These are phyloP conservation scores for Agrilus cyanescens DNA, from an alignment of 2,888 invertebrate genomes.

Conservation along the genomic window DNA sequence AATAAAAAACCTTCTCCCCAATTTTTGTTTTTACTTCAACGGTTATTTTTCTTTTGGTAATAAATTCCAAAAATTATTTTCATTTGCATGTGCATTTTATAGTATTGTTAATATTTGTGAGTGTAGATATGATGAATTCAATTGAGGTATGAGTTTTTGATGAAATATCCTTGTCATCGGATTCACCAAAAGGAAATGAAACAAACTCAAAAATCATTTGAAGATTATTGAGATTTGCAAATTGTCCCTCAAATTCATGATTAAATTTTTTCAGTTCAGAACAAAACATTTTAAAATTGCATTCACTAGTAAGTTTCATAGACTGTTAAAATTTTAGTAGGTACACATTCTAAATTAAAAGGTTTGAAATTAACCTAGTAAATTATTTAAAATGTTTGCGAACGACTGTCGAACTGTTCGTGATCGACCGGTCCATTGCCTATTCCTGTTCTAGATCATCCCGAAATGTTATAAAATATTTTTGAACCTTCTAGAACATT, in stretches of 20 bases:
- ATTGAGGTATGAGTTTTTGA: slow-evolving; percentile 12
- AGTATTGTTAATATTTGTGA: slow-evolving; percentile 12
- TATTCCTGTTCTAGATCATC: too few species aligned
- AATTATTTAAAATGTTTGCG: too few species aligned
- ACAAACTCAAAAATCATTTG: slow-evolving; percentile 8
- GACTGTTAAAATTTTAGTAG: too few species aligned
- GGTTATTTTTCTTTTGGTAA: too few species aligned
- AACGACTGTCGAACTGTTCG: too few species aligned
- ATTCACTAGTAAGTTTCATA: slow-evolving; percentile 5
- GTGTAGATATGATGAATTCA: slow-evolving; percentile 11
- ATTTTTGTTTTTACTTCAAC: too few species aligned
- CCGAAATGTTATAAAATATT: too few species aligned
- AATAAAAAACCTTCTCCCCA: too few species aligned
- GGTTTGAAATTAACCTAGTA: too few species aligned
- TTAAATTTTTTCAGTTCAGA: slow-evolving; percentile 5
- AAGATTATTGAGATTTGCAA: slow-evolving; percentile 7
- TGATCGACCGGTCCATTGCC: too few species aligned
- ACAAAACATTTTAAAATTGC: slow-evolving; percentile 5
- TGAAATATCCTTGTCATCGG: slow-evolving; percentile 10
- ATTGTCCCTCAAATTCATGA: slow-evolving; percentile 6
- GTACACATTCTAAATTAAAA: too few species aligned
- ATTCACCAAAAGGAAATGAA: slow-evolving; percentile 10
- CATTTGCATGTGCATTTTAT: slow-evolving; percentile 12
- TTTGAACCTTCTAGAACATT: too few species aligned
- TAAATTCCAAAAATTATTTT: slow-evolving; percentile 12